Evolutionary conservation across 2,113 vertebrate species (phyloP), one percentile per base, ranked within the genome.

Genomic region (Spermophilus dauricus): DNA sequence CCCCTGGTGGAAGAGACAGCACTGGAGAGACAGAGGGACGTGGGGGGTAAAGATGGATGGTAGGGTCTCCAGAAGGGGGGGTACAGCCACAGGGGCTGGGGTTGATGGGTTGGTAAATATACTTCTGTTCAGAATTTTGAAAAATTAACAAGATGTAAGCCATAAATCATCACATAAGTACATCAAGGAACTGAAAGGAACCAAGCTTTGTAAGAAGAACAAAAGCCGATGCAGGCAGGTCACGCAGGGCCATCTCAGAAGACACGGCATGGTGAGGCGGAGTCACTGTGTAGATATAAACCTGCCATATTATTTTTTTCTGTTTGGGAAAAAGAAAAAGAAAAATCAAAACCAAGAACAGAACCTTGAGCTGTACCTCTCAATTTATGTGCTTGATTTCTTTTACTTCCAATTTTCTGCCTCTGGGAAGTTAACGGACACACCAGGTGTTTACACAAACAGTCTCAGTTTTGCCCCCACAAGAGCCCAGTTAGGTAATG

Each of bases 51-150:
- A 76, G 37, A 28, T 10, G 48, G 32, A 30, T 0, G 4, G 2
- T 26, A 72, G 32, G n/a, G 53, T 81, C 51, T 91, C 53, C 39
- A 13, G 11, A 9, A 0, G 9, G 0, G 1, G 9, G 0, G 1
- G 28, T 51, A 86, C 58, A 72, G 69, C 5, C 26, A n/a, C 84
- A 8, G 45, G 53, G 75, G 3, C n/a, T 22, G 16, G 48, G 26
- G 14, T n/a, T 32, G 39, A 13, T 32, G 56, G 70, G 3, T 22
- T 75, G 34, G 26, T 69, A 77, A 92, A 77, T 24, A 51, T 6
- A 67, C 9, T 42, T 70, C 63, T 39, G 39, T 63, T 82, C 22
- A 42, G 39, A 58, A 22, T n/a, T 32, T 13, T 6, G 70, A 89
- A 82, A 63, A 16, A 69, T 22, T 61, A 51, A 58, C 20, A 34